Conservation (phyloP, 1,140 invertebrate genomes). For the Drosophila auraria region DNA sequence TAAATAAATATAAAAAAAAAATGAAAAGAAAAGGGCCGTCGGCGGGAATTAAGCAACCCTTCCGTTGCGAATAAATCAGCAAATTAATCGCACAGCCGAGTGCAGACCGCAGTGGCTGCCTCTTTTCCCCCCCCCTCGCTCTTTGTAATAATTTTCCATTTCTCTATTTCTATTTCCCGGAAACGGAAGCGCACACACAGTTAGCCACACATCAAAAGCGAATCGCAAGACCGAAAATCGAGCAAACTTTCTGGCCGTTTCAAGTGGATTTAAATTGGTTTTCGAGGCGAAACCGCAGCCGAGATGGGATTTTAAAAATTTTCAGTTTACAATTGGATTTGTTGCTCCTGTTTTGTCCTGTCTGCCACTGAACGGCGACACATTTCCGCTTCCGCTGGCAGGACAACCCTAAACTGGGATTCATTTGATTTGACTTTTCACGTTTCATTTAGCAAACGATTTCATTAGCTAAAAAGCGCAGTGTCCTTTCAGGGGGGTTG, state of each 20-base stretch:
- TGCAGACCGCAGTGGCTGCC: slow-evolving; percentile 52
- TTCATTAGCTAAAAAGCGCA: slow-evolving; percentile 83
- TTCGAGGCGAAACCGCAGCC: slow-evolving; percentile 50
- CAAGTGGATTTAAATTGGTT: slow-evolving; percentile 77
- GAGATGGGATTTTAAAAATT: slow-evolving; percentile 69
- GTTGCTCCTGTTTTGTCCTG: slow-evolving; percentile 23
- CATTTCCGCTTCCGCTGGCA: slow-evolving; percentile 76
- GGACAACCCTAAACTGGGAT: slow-evolving; percentile 25
- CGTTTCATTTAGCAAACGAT: slow-evolving; percentile 85
- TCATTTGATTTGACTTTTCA: slow-evolving; percentile 73
- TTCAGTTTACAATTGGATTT: slow-evolving; percentile 34
- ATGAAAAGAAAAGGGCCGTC: slow-evolving; percentile 39
- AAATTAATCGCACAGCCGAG: slow-evolving; percentile 68
- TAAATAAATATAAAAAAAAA: slow-evolving; percentile 62
- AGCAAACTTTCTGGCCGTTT: slow-evolving; percentile 42
- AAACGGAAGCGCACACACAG: slow-evolving; percentile 79
- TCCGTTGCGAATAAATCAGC: slow-evolving; percentile 82
- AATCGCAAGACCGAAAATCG: slow-evolving; percentile 19
- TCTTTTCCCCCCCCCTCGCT: neutral
- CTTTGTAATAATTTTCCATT: neutral
- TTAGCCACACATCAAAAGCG: slow-evolving; percentile 63
- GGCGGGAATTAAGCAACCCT: slow-evolving; percentile 79
- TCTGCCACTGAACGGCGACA: slow-evolving; percentile 72
- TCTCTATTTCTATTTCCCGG: slow-evolving; percentile 26
- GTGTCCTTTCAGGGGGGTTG: slow-evolving; percentile 16